A percentile compares a stretch with the other conserved stretches of the same genome.
phyloP scores from a whole-genome alignment of 2,888 invertebrate species.

The Hypolimnas misippus region DNA sequence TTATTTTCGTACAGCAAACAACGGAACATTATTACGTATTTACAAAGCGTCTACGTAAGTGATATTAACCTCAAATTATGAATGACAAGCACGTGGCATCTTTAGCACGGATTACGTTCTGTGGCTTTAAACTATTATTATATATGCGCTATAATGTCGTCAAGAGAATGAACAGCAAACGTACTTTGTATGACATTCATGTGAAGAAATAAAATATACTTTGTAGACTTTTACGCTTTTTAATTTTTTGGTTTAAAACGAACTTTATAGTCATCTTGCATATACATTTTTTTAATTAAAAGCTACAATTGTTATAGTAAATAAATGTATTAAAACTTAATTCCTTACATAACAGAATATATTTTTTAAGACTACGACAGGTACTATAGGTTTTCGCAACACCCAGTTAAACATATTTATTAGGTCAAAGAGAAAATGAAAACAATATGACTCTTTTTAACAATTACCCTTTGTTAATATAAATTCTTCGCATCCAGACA shows the following conservation, averaged over 20 bases:
- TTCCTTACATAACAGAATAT: not conserved
- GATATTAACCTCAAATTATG: conserved; percentile 63
- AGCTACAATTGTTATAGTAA: no score
- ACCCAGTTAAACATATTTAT: not conserved
- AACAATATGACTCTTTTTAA: conserved; percentile 5
- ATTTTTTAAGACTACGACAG: not conserved
- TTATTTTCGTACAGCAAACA: conserved; percentile 25
- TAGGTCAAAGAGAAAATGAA: not conserved
- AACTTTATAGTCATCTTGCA: not conserved
- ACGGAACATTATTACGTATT: conserved; percentile 40
- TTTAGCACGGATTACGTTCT: conserved; percentile 44
- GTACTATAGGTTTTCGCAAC: not conserved
- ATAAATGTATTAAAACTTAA: no score
- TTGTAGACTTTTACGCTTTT: not conserved
- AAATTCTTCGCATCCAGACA: conserved; percentile 5
- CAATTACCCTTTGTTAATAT: conserved; percentile 9
- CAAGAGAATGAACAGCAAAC: conserved; percentile 33
- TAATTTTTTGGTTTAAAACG: not conserved
- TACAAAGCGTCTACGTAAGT: conserved; percentile 54
- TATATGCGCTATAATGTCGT: conserved; percentile 37
- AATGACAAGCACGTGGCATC: conserved; percentile 69
- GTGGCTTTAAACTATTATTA: conserved; percentile 36
- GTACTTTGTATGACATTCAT: not conserved
- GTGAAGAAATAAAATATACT: not conserved
- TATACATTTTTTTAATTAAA: no score